Base-by-base conservation (phyloP, 2,113 vertebrate species). In the Myiopsitta monachus region DNA sequence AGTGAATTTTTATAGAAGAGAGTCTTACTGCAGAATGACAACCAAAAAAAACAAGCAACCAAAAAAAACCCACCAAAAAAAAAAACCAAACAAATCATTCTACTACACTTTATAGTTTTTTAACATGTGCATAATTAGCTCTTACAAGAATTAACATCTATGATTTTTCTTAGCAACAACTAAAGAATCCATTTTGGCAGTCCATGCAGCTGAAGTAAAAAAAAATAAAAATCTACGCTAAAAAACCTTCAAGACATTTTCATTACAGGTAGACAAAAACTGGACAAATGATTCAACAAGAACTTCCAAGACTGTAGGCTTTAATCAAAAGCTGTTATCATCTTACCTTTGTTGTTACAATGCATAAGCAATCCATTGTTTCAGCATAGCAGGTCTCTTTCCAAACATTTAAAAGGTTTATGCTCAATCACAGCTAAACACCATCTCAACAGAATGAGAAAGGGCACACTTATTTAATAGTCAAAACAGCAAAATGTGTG, bases 281-380 rank as follows among this genome's bases (percentile, higher is more conserved):
- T 30, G 6, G 41, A 91, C 88, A 30, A 84, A 76, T 70, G 31
- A 52, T 55, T 84, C 39, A 68, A 38, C 6, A 72, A 70, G 64
- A 93, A 72, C 87, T 91, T 92, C 30, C 7, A 39, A 73, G 26
- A 88, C 2, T 31, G 47, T 6, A 88, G 26, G 47, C 54, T 95
- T 84, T 80, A 90, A 92, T 81, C 47, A 87, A 83, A 96, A 97
- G 95, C 84, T 90, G 79, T 79, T 79, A 93, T 67, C 51, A 4
- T 83, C 98, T 99, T 99, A 99, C 99, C 99, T 99, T 99, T 80
- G 98, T 99, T 54, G 98, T 99, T 97, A 99, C 98, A 96, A 99
- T 99, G 97, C 99, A 99, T 93, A 99, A 98, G 98, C 99, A 99
- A 97, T 99, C 99, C 99, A 99, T 99, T 67, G 90, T 97, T 97